Evolutionary conservation across 2,888 invertebrate species (phyloP), one percentile per base, ranked within the genome.

Genomic region (Eupithecia subumbrata): DNA sequence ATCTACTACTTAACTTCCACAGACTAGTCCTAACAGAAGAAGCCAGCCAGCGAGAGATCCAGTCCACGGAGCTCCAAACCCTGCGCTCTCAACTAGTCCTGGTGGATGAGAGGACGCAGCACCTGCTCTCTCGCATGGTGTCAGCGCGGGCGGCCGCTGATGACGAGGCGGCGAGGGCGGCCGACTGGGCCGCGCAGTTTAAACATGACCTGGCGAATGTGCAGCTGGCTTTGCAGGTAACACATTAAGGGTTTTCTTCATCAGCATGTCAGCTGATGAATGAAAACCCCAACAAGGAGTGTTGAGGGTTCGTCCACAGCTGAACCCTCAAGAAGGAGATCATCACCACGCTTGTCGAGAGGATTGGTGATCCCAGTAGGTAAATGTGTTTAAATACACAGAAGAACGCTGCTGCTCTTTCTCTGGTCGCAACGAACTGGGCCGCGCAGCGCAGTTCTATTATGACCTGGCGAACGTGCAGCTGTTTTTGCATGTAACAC

Each of bases 391-490:
- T 34, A 34, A 34, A 7, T 7, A 34, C 11, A 40, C 11, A 11
- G 40, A 40, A 40, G 40, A 5, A 40, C 7, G 40, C 40, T 40
- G 40, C 40, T 40, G 40, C 11, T 11, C 40, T 40, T 34, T 34
- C 34, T 34, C 34, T 34, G 34, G 34, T 34, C 0, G 40, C 40
- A 40, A 34, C 91, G 1, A 92, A 95, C 84, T 95, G 95, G 88
- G 88, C 94, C 0, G 95, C 95, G 11, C 95, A 95, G 95, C 95
- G 11, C 95, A 95, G 84, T 95, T 95, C 80, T 95, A 94, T 73
- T 95, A 95, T 78, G 95, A 95, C 78, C 78, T 95, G 70, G 85
- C 95, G 0, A 95, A 95, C 84, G 92, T 95, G 30, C 93, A 94
- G 78, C 80, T 93, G 22, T 93, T 94, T 72, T 88, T 95, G 75